These are phyloP conservation scores for Taenioides sp. DNA, from an alignment of 2,797 vertebrate genomes.

Conservation along the genomic window DNA sequence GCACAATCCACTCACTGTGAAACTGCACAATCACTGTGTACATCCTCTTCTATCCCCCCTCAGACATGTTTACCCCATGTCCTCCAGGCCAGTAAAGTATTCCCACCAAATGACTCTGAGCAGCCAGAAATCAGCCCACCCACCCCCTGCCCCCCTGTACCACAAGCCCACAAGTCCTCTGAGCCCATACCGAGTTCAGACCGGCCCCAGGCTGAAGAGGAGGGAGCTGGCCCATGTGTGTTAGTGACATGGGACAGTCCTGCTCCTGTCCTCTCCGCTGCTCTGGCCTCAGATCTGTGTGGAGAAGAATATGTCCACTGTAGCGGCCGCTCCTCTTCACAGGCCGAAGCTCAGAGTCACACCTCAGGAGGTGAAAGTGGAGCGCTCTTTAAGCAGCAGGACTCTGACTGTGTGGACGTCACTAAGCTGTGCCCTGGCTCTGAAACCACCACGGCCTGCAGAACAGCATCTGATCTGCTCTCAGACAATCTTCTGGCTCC, in stretches of 20 bases:
- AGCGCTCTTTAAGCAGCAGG: slow-evolving; percentile 31
- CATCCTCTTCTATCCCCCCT: slow-evolving; percentile 47
- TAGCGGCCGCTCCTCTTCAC: neutral
- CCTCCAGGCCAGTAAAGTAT: slow-evolving; percentile 44
- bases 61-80: slow-evolving; percentile 41
- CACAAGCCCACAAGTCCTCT: slow-evolving; percentile 1
- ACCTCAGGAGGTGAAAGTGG: slow-evolving; percentile 35
- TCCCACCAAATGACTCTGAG: slow-evolving; percentile 45
- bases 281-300: slow-evolving; percentile 24
- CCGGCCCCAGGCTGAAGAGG: slow-evolving; percentile 33
- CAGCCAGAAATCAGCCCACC: slow-evolving; percentile 22
- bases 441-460: slow-evolving; percentile 18
- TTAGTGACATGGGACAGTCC: slow-evolving; percentile 35
- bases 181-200: slow-evolving; percentile 35
- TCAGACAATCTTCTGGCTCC: slow-evolving; percentile 34
- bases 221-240: slow-evolving; percentile 38
- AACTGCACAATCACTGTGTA: slow-evolving; percentile 43
- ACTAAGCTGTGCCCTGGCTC: slow-evolving; percentile 19
- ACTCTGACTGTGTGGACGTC: slow-evolving; percentile 31
- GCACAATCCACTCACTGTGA: slow-evolving; percentile 41
- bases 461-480: slow-evolving; percentile 32
- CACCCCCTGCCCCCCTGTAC: slow-evolving; percentile 17
- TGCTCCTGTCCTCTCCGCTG: slow-evolving; percentile 15
- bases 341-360: slow-evolving; percentile 25
- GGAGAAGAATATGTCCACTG: slow-evolving; percentile 26